A percentile compares a stretch with the other conserved stretches of the same genome.
phyloP scores from a whole-genome alignment of 2,888 invertebrate genomes.

The Vanessa cardui region DNA sequence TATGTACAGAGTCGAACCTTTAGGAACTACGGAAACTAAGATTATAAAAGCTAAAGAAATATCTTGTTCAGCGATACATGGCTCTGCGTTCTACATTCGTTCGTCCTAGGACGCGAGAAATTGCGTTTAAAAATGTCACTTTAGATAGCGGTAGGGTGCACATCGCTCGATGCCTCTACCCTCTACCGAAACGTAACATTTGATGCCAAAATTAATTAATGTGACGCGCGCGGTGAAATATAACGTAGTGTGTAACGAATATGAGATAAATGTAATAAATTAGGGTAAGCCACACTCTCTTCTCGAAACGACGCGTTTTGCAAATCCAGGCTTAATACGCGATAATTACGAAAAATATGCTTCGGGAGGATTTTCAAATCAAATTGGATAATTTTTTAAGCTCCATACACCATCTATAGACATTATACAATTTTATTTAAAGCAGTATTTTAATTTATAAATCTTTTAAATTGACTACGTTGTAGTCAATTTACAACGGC shows the following conservation, averaged over 20 bases:
- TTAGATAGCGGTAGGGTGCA: neutral
- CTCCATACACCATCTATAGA: neutral
- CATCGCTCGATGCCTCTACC: neutral
- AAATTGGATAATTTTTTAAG: neutral
- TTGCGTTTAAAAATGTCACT: slow-evolving; percentile 9
- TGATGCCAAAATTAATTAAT: slow-evolving; percentile 29
- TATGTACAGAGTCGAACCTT: too few relatives aligned
- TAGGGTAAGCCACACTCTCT: slow-evolving; percentile 28
- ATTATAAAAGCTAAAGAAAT: neutral
- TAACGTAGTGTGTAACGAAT: slow-evolving; percentile 31
- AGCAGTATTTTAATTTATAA: too few relatives aligned
- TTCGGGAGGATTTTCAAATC: neutral
- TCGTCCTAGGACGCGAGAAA: neutral
- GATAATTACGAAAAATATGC: neutral
- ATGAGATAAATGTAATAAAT: slow-evolving; percentile 37
- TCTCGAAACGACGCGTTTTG: slow-evolving; percentile 9
- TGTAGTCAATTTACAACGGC: too few relatives aligned
- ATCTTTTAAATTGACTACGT: too few relatives aligned
- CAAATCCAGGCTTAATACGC: neutral
- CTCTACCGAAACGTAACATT: slow-evolving; percentile 17
- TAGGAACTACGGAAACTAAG: neutral
- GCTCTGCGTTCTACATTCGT: neutral
- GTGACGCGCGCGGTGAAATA: slow-evolving; percentile 21
- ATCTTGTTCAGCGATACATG: too few relatives aligned
- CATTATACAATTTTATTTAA: neutral